Evolutionary conservation across 2,888 invertebrate species (phyloP).

Genomic region (Hetaerina titia): DNA sequence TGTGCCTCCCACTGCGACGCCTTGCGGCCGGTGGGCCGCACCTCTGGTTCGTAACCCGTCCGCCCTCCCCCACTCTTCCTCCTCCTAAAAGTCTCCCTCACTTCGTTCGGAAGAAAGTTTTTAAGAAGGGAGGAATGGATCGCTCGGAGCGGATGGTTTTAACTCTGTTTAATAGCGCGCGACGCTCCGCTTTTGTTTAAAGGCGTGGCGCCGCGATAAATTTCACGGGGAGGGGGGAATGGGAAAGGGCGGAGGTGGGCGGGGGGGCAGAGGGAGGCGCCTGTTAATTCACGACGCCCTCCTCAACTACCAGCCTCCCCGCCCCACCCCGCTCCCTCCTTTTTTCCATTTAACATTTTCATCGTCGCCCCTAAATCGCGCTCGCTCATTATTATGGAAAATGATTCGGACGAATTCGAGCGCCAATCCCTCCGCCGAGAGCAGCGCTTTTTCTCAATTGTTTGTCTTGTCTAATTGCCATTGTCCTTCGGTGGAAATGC

Average conservation of each 20-base stretch:
- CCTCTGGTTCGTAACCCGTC: too few species aligned
- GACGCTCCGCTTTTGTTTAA: neutral
- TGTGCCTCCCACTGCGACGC: neutral
- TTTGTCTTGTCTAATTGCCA: neutral
- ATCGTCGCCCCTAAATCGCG: neutral
- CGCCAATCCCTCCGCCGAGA: neutral
- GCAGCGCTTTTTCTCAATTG: neutral
- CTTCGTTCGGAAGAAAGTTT: neutral
- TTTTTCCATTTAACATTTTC: neutral
- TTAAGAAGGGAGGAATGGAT: neutral
- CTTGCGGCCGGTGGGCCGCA: neutral
- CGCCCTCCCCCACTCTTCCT: neutral
- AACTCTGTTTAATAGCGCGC: slow-evolving; percentile 16
- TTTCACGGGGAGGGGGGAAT: neutral
- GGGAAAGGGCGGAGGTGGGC: neutral
- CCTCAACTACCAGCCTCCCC: neutral
- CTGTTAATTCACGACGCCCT: neutral
- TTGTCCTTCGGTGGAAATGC: neutral
- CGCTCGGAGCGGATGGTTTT: slow-evolving; percentile 10
- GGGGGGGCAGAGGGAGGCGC: neutral
- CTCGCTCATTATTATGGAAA: neutral
- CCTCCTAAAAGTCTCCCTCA: neutral
- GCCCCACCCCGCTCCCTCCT: neutral
- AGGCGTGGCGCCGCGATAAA: slow-evolving; percentile 20
- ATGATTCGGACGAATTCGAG: neutral